These are phyloP conservation scores for Drosophila dives DNA, from an alignment of 2,888 invertebrate genomes.

Conservation along the genomic window DNA sequence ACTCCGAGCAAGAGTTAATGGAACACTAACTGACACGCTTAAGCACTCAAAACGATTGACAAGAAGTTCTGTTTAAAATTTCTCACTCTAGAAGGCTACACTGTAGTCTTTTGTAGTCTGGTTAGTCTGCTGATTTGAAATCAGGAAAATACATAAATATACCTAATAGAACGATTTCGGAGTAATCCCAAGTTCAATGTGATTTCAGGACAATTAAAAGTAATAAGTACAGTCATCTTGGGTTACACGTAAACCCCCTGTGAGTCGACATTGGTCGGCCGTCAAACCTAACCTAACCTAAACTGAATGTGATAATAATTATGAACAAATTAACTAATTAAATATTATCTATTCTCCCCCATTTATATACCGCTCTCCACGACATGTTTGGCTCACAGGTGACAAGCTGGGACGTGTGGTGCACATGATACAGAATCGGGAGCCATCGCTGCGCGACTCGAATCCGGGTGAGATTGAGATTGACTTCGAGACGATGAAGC, in stretches of 20 bases:
- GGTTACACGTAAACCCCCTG: background rate
- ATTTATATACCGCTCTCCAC: background rate
- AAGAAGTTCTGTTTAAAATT: too few relatives aligned
- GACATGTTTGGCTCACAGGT: slow-evolving; percentile 86
- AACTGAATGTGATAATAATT: background rate
- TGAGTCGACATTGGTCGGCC: background rate
- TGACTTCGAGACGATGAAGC: slow-evolving; percentile 99
- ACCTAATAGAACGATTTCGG: too few relatives aligned
- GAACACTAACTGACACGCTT: too few relatives aligned
- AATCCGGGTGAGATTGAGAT: slow-evolving; percentile 99
- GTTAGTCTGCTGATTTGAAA: too few relatives aligned
- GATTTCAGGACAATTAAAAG: too few relatives aligned
- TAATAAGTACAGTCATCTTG: too few relatives aligned
- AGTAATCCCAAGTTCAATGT: too few relatives aligned
- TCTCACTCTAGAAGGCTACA: too few relatives aligned
- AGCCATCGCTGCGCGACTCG: slow-evolving; percentile 98
- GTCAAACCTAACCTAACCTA: background rate
- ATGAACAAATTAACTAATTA: background rate
- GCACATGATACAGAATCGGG: slow-evolving; percentile 99
- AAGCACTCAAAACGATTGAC: too few relatives aligned
- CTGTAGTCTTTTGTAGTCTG: too few relatives aligned
- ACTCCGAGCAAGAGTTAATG: too few relatives aligned
- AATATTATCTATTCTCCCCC: background rate
- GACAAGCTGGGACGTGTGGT: slow-evolving; percentile 99
- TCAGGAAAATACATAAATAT: too few relatives aligned